Base-by-base conservation (phyloP, 2,113 vertebrate species). In the Tinamus guttatus region DNA sequence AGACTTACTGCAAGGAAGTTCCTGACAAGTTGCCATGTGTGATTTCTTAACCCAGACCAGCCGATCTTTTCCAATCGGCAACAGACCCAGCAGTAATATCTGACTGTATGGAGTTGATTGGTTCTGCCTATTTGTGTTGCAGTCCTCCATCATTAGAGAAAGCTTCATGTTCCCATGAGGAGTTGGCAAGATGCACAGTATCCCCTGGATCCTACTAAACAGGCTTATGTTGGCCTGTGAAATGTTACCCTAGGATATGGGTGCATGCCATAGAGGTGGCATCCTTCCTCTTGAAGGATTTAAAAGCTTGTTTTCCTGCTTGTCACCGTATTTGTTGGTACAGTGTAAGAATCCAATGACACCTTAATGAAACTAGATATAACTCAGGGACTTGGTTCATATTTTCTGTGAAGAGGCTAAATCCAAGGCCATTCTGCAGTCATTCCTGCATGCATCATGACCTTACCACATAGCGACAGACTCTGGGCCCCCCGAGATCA, bases 1-100 rank as follows among this genome's bases (percentile, higher is more conserved):
- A 69, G 85, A 93, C 96, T 96, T 95, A 96, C 88, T 93, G 76
- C 62, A 79, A 96, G 92, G 93, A 96, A 97, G 83, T 79, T 94
- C 83, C 74, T 2, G 3, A 95, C 88, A 94, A 90, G 77, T 49
- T 94, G 73, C 92, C 95, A 92, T 79, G 89, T 95, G 95, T 0
- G 0, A 65, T 32, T 85, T 62, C 70, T 90, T 96, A 96, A 95
- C 83, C 20, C 88, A 89, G 86, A 95, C 40, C 92, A 97, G 94
- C 94, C 94, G 92, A 95, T 79, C 68, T 86, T 28, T 49, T 67
- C 79, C 93, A 96, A 94, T 86, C 85, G 90, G 70, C 88, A 96
- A 7, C 94, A 95, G 94, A 73, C 87, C 77, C 85, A 59, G 90
- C 38, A 94, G 92, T 65, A 13, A 8, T n/a, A 19, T 36, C 17